Evolutionary conservation across 2,888 invertebrate species (phyloP).

Genomic region (Macrostomum cliftonense): DNA sequence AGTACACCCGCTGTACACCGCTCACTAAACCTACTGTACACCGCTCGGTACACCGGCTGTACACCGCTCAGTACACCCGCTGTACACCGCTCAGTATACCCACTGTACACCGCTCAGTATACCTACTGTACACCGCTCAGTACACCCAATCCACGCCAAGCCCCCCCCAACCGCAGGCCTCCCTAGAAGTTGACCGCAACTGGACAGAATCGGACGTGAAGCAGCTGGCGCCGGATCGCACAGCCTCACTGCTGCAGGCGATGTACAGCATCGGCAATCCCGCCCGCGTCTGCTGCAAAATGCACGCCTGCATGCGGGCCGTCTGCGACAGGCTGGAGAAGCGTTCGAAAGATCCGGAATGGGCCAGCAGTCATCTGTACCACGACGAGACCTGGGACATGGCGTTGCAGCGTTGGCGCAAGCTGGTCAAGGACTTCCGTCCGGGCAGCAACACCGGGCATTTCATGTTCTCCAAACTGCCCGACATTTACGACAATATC

Average conservation of each 20-base stretch:
- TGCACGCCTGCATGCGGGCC: slow-evolving; percentile 57
- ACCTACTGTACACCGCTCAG: no score
- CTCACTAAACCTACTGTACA: no score
- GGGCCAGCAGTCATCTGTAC: slow-evolving; percentile 55
- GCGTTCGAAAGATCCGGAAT: no score
- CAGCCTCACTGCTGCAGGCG: slow-evolving; percentile 73
- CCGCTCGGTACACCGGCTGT: no score
- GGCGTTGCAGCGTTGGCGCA: slow-evolving; percentile 88
- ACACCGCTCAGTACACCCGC: no score
- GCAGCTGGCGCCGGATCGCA: slow-evolving; percentile 66
- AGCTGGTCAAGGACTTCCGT: slow-evolving; percentile 82
- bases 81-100: no score
- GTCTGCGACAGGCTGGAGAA: no score
- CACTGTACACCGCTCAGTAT: no score
- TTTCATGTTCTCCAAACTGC: slow-evolving; percentile 94
- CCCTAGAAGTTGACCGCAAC: no score
- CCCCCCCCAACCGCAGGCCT: no score
- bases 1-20: no score
- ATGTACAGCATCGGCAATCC: slow-evolving; percentile 89
- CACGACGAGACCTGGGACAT: slow-evolving; percentile 97
- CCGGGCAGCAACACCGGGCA: slow-evolving; percentile 19
- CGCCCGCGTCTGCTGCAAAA: slow-evolving; percentile 70
- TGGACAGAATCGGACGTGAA: slow-evolving; percentile 1
- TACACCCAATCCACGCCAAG: no score
- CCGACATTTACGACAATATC: slow-evolving; percentile 97